Conservation (phyloP, 2,113 vertebrate genomes). For the Geococcyx californianus region DNA sequence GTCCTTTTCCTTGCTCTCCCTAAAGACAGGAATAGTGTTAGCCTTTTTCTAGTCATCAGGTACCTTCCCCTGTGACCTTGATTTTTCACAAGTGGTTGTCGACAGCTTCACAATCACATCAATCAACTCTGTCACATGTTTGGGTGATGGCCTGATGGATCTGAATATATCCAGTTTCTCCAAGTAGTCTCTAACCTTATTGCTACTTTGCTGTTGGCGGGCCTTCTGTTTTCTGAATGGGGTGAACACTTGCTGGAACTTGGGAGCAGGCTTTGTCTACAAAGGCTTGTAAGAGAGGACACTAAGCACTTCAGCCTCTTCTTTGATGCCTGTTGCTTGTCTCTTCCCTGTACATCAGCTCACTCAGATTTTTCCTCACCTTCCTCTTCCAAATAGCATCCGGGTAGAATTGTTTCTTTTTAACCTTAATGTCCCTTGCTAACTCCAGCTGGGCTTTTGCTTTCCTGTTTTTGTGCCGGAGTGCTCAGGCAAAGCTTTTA, state of each 20-base stretch:
- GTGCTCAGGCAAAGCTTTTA: background rate
- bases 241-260: background rate
- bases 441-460: conserved; percentile 1
- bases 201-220: background rate
- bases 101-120: background rate
- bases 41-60: background rate
- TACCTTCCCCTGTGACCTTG: background rate
- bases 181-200: background rate
- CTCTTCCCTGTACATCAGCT: background rate
- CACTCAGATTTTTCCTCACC: background rate
- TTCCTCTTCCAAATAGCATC: background rate
- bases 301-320: background rate
- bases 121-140: background rate
- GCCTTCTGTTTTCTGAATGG: background rate
- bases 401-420: conserved; percentile 13
- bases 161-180: background rate
- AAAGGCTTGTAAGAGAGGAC: background rate
- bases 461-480: background rate
- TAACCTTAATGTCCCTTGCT: background rate
- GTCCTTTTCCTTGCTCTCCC: background rate
- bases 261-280: background rate
- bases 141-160: background rate
- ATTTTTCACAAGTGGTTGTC: background rate
- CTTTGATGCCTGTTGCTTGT: conserved; percentile 3
- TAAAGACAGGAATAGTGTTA: background rate